These are phyloP conservation scores for Mimas tiliae DNA, from an alignment of 2,888 invertebrate species.

Conservation along the genomic window DNA sequence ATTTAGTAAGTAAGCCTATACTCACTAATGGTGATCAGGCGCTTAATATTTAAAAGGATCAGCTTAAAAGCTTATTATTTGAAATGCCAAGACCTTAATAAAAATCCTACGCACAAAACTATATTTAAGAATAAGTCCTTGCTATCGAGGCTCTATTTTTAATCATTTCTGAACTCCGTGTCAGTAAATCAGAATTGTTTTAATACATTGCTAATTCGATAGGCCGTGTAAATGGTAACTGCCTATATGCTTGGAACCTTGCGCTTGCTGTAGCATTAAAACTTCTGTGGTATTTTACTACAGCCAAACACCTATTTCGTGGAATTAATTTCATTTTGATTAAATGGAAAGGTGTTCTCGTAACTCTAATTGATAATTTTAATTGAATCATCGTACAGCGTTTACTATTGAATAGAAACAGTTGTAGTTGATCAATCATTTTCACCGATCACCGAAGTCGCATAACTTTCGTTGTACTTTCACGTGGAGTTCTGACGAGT, in stretches of 20 bases:
- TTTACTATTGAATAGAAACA: conserved; percentile 49
- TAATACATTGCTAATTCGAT: conserved; percentile 11
- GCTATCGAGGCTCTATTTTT: conserved; percentile 13
- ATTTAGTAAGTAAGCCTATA: too few relatives aligned
- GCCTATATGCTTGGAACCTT: conserved; percentile 4
- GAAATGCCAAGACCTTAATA: conserved; percentile 2
- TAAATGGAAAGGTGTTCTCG: conserved; percentile 47
- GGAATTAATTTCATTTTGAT: conserved; percentile 34
- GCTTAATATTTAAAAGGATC: background rate
- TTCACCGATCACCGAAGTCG: conserved; percentile 47
- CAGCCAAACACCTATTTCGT: conserved; percentile 19
- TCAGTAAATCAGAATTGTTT: conserved; percentile 9
- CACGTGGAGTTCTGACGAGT: conserved; percentile 55
- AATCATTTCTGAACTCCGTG: background rate
- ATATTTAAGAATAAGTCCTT: conserved; percentile 20
- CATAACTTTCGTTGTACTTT: conserved; percentile 61
- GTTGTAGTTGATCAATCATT: conserved; percentile 62
- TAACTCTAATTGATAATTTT: conserved; percentile 45
- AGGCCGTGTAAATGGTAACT: background rate
- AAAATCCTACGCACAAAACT: conserved; percentile 13
- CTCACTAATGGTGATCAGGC: too few relatives aligned
- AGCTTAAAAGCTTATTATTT: background rate
- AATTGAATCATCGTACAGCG: conserved; percentile 51
- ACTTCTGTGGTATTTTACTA: conserved; percentile 19
- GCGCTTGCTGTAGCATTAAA: too few relatives aligned